A percentile compares a stretch with the other conserved stretches of the same genome.
Conservation (phyloP, 2,888 invertebrate genomes). For the Agonopterix alstromeriana region DNA sequence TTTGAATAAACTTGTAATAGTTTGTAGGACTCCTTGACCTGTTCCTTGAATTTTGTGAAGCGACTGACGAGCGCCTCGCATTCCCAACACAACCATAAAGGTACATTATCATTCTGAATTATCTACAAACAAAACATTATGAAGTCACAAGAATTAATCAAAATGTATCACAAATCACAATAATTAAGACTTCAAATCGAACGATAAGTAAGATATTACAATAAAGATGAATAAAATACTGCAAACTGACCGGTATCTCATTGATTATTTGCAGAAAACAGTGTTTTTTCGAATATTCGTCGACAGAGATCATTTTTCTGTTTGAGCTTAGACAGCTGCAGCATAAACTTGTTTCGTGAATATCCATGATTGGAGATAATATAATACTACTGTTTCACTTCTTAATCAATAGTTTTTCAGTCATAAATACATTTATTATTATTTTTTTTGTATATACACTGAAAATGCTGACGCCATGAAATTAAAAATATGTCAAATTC, state of each 20-base stretch:
- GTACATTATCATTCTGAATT: neutral
- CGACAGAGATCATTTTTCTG: constrained; percentile 38
- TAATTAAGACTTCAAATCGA: neutral
- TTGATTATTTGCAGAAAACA: constrained; percentile 43
- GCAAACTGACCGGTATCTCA: constrained; percentile 38
- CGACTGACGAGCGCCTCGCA: constrained; percentile 35
- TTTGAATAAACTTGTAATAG: constrained; percentile 23
- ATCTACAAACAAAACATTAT: neutral
- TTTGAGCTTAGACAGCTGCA: constrained; percentile 43
- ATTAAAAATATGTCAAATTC: no score
- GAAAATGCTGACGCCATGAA: no score
- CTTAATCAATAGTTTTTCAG: no score
- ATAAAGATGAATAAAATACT: neutral
- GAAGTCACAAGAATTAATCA: neutral
- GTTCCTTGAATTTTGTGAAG: constrained; percentile 38
- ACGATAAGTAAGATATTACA: constrained; percentile 15
- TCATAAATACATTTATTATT: no score
- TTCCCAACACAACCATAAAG: constrained; percentile 49
- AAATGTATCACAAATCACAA: neutral
- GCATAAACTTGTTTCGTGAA: constrained; percentile 20
- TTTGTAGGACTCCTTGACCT: constrained; percentile 32
- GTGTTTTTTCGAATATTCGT: constrained; percentile 27
- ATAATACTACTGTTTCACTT: no score
- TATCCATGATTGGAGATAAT: no score
- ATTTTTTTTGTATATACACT: no score